Percentiles rank a stretch among this genome's conserved stretches.
These are phyloP conservation scores for Hemichromis elongatus DNA, from an alignment of 2,113 vertebrate species.

Conservation along the genomic window DNA sequence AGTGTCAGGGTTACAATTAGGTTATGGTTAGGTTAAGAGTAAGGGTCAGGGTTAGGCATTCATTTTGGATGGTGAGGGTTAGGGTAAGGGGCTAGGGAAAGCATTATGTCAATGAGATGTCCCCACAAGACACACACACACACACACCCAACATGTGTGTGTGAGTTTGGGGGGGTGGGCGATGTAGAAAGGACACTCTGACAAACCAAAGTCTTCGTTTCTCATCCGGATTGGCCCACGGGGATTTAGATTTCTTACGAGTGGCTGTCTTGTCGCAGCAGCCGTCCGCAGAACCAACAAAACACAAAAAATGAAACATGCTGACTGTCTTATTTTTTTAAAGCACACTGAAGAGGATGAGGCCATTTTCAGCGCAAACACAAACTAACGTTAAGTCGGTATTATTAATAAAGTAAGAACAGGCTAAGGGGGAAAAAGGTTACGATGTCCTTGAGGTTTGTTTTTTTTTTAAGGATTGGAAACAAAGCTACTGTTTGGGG, in stretches of 20 bases:
- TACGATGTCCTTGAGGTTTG: conserved; percentile 43
- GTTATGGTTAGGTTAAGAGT: no score
- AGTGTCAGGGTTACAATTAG: no score
- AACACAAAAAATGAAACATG: not conserved
- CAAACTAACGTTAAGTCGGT: not conserved
- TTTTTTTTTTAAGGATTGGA: not conserved
- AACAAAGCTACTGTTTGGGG: not conserved
- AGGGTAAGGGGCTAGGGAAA: no score
- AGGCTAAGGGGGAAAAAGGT: not conserved
- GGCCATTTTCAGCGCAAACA: conserved; percentile 4
- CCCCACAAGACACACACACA: no score
- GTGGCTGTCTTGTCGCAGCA: conserved; percentile 12
- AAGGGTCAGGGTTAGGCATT: no score
- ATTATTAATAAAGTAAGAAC: conserved; percentile 5
- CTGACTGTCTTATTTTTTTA: not conserved
- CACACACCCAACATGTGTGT: no score
- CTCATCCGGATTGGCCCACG: conserved; percentile 39
- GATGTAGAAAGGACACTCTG: conserved; percentile 72
- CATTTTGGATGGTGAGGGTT: no score
- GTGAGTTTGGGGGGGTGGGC: not conserved
- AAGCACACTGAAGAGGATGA: not conserved
- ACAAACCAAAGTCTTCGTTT: conserved; percentile 27
- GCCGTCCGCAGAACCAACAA: not conserved
- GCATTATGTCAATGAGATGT: no score
- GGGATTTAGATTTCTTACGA: conserved; percentile 29